Evolutionary conservation across 1,140 invertebrate species (phyloP), one percentile per base, ranked within the genome.

Genomic region (Lutraria rhynchaena): DNA sequence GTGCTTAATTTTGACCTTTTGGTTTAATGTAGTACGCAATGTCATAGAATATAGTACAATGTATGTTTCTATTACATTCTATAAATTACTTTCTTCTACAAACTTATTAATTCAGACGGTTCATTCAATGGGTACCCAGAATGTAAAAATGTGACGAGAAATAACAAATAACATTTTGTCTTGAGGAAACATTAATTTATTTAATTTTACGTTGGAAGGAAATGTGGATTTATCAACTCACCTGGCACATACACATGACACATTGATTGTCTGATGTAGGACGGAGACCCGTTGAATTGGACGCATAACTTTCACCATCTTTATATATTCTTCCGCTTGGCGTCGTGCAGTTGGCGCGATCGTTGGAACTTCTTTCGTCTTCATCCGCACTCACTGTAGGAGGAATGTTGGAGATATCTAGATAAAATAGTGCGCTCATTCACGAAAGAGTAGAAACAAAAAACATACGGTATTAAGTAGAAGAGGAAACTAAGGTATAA

Each of bases 321-420:
- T 83, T 60, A 67, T 80, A 86, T 67, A 65, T 65, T 22, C 67
- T 80, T 70, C 76, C 71, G 27, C 83, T 80, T n/a, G 85, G 22
- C 37, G 81, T 81, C 7, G 75, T 71, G 75, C 87, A 88, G 22
- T 81, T 81, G 0, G 76, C 74, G 17, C 67, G 51, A 22, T 70
- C 67, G 29, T 29, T 58, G 22, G 71, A 75, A 15, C 69, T 70
- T 51, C 65, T 77, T 61, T 74, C 55, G 27, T 81, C 69, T 27
- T 71, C 76, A 51, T 83, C 77, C 81, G 80, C 74, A 69, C 76
- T 80, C 69, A 85, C 87, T 88, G 87, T 87, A 84, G 87, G 87
- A 86, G 87, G 87, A 88, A 88, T 81, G 87, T 88, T 88, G 86
- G 85, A 83, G 87, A 87, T 76, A 85, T 88, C 87, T 88, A 86